Base-by-base conservation (phyloP, 92 coral and sea anemone genomes). In the Anthopleura xanthogrammica region DNA sequence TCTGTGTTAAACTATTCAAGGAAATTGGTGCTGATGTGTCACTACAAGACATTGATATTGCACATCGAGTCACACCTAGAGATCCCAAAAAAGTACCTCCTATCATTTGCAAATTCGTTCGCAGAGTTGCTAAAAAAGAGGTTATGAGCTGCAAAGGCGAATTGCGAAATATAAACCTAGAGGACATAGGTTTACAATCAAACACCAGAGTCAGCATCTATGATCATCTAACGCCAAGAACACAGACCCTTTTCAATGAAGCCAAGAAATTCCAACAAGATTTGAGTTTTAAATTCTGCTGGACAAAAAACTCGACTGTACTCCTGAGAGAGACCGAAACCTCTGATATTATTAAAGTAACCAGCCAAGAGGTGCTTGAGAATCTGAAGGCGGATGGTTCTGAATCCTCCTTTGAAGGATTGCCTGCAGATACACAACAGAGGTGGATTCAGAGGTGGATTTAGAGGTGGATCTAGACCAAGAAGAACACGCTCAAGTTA, bases 1-100 rank as follows among this genome's bases (percentile, higher is more conserved):
- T 83, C 17, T 83, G 87, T 64, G 19, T 83, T 6, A 79, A 70
- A 16, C 50, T 77, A 9, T 83, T 83, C 56, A 83, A 36, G 2
- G 62, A 46, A 83, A 60, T 77, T 50, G 87, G 87, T 57, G 87
- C 82, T 7, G 62, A 60, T 20, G 76, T 83, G 56, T 75, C 75
- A 54, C 16, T 13, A 3, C 20, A n/a, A 11, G 86, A 83, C 39
- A 83, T 83, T n/a, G 80, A 83, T 54, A 83, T 60, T 39, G 85
- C 77, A 13, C 77, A 23, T 42, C 54, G 87, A 60, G 76, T 64
- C 1, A 36, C 82, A n/a, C 40, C 86, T 50, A 83, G 41, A 3
- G 58, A 75, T 54, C 75, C 81, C 55, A 83, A 83, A 56, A 75
- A n/a, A n/a, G n/a, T n/a, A n/a, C n/a, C n/a, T n/a, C n/a, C n/a